Base-by-base conservation (phyloP, 2,113 vertebrate species). In the Chitala chitala region DNA sequence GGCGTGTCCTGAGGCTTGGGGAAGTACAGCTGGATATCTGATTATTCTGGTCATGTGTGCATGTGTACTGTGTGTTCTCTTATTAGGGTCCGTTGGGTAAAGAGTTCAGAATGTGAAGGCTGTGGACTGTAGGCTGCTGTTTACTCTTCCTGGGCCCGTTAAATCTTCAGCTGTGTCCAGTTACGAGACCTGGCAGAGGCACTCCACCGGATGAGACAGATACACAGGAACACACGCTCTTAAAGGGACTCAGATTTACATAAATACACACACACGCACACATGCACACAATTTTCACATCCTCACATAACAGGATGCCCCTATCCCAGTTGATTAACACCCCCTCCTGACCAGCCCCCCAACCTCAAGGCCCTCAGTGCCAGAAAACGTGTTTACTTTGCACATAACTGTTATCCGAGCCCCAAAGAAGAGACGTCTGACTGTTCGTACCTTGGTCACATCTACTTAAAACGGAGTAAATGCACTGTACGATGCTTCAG, bases 121-220 rank as follows among this genome's bases (percentile, higher is more conserved):
- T 89, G 22, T 10, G 42, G 38, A 7, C 33, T 89, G 88, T 88
- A 84, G 85, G 87, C 86, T 85, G 85, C 81, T 90, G 86, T 88
- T 90, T 91, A 86, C 86, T 89, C 89, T 88, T n/a, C n/a, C 86
- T 81, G 78, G 82, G 81, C 79, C 84, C 75, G 80, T 88, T 90
- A 88, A 89, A 90, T 85, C 87, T 88, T 88, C 86, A 91, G 87
- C 86, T 84, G 83, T 82, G 84, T 81, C 84, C 84, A 89, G 84
- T 91, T 89, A 89, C 88, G 86, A 33, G 82, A 84, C 84, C 79
- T n/a, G 78, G 84, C 83, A 86, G 86, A 84, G 85, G 88, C 83
- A 84, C 83, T 83, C 83, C 7, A n/a, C 20, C 3, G 26, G 56
- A 26, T 26, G 22, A 13, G n/a, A 58, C 54, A 68, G 53, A 64